Conservation (phyloP, 2,888 invertebrate genomes). For the Leucophenga montana region DNA sequence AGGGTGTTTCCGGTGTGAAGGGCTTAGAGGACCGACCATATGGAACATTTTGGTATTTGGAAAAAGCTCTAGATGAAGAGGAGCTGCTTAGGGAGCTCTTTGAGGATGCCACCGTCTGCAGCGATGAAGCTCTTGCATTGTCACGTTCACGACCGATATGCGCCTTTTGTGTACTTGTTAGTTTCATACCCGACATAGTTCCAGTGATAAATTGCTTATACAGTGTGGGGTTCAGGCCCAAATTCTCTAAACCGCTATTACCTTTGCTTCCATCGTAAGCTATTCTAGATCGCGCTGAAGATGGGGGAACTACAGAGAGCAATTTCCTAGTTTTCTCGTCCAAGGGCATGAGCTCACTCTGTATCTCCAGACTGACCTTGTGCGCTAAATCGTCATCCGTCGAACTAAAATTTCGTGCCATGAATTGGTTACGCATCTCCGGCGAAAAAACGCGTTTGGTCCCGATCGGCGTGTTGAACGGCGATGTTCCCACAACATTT, state of each 20-base stretch:
- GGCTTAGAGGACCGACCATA: not conserved
- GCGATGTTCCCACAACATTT: too few species aligned
- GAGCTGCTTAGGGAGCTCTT: too few species aligned
- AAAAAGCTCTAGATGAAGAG: too few species aligned
- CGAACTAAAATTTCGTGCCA: not conserved
- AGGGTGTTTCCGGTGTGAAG: not conserved
- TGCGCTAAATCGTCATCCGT: not conserved
- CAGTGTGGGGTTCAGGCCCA: not conserved
- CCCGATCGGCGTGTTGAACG: too few species aligned
- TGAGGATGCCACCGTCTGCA: slow-evolving; percentile 33
- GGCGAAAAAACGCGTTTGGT: too few species aligned
- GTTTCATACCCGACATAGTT: not conserved
- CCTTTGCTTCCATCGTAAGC: not conserved
- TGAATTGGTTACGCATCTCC: not conserved
- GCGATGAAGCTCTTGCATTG: not conserved
- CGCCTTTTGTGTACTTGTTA: too few species aligned
- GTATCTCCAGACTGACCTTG: not conserved
- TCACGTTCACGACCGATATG: too few species aligned
- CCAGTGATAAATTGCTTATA: slow-evolving; percentile 2
- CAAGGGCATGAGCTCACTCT: not conserved
- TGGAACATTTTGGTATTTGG: not conserved
- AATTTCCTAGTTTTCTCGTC: not conserved
- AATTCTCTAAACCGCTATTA: not conserved
- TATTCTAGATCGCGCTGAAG: not conserved
- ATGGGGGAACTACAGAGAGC: not conserved